Base-by-base conservation (phyloP, 2,113 vertebrate species). In the Ciconia boyciana region DNA sequence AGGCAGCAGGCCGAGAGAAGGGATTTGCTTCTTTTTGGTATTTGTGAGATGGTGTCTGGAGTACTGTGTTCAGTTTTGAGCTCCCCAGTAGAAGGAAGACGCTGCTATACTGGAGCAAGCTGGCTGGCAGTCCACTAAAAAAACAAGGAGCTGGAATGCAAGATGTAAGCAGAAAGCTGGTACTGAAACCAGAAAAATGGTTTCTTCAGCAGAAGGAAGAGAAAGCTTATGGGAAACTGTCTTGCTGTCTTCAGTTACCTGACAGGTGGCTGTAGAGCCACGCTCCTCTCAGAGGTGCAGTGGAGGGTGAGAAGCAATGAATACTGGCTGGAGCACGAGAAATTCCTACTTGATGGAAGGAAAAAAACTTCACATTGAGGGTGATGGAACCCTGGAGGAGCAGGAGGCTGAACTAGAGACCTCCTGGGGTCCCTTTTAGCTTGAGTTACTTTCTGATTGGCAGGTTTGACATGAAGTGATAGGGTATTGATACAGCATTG, bases 1-100 rank as follows among this genome's bases (percentile, higher is more conserved):
- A 32, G 76, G 71, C 83, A 28, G 49, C 36, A 3, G 46, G 24
- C 46, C 0, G 4, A 60, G 49, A 51, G 52, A 31, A 65, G 39
- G 46, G 7, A 9, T 44, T 65, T 41, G 0, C 83, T 70, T 7
- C 43, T 65, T 21, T 7, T 32, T 21, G 31, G 8, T 17, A 2
- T n/a, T 54, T 16, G 18, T 49, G 71, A 58, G 58, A 4, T 52
- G 0, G 0, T 4, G 0, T 20, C 49, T 57, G 61, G 18, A 77
- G 51, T 21, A 1, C 18, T 29, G 10, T 6, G 20, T 24, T 62
- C 43, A 16, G 14, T 66, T 70, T 41, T 43, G 74, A 76, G 74
- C 74, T 79, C 36, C 39, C 6, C 65, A 5, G 61, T 13, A 8
- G 28, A 13, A 41, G 58, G 48, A 78, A 28, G 54, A 36, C 14